A percentile compares a stretch with the other conserved stretches of the same genome.
Evolutionary conservation across 2,113 vertebrate species (phyloP).

Genomic region (Myrmecophaga tridactyla): DNA sequence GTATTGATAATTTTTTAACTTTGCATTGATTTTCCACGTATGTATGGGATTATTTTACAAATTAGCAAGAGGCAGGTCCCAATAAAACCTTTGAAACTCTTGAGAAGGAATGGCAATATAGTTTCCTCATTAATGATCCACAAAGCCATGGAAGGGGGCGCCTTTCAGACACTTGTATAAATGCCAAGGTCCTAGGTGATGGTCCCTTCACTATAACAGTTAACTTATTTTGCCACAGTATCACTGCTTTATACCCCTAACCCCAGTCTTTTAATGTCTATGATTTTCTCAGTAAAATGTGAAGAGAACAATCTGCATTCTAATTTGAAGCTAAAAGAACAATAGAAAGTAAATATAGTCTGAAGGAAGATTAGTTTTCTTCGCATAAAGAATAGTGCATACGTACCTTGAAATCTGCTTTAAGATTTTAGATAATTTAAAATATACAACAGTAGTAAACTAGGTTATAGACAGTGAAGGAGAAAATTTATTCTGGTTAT

Average conservation of each 20-base stretch:
- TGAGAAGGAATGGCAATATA: background rate
- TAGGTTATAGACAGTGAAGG: background rate
- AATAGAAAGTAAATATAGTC: background rate
- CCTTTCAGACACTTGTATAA: background rate
- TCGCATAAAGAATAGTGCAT: too few relatives aligned
- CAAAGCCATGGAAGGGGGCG: background rate
- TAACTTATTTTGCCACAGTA: background rate
- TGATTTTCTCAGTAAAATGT: background rate
- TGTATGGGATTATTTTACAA: background rate
- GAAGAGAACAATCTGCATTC: background rate
- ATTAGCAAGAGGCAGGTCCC: background rate
- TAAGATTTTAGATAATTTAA: background rate
- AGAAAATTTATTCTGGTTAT: conserved; percentile 12
- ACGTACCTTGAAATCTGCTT: background rate
- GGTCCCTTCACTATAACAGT: background rate
- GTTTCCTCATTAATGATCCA: background rate
- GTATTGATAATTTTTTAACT: background rate
- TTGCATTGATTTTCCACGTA: background rate
- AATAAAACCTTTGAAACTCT: background rate
- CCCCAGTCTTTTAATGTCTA: background rate
- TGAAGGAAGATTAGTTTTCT: background rate
- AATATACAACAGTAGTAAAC: conserved; percentile 3
- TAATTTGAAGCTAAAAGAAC: background rate
- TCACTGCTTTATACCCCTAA: background rate
- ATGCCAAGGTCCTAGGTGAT: background rate